Conservation (phyloP, 2,797 vertebrate genomes). For the Balearica regulorum region DNA sequence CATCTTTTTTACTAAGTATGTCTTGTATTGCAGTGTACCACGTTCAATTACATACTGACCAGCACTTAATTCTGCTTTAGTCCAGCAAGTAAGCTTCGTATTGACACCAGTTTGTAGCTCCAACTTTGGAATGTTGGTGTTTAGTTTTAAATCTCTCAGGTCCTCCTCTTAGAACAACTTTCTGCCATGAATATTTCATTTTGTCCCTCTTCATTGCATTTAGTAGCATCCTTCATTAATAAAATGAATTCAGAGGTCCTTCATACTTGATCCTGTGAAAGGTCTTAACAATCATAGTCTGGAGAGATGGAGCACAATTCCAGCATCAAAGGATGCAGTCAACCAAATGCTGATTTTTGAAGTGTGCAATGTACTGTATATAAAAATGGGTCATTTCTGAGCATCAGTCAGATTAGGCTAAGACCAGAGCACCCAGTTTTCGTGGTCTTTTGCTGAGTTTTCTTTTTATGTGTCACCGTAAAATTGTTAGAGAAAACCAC, state of each 20-base stretch:
- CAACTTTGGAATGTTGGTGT: background rate
- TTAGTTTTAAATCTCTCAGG: background rate
- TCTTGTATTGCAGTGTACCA: rapidly evolving
- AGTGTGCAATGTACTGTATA: background rate
- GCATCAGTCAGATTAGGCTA: background rate
- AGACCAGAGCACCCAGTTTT: background rate
- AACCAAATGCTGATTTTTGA: background rate
- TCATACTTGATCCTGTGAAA: background rate
- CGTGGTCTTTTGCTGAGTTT: background rate
- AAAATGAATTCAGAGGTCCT: background rate
- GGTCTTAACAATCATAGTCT: background rate
- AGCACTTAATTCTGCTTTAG: background rate
- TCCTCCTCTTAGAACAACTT: background rate
- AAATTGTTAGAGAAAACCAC: background rate
- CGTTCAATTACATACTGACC: background rate
- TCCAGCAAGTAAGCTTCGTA: background rate
- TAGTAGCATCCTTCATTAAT: background rate
- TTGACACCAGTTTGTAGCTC: background rate
- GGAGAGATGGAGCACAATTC: background rate
- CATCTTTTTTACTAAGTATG: background rate
- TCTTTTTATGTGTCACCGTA: background rate
- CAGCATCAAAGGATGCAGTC: background rate
- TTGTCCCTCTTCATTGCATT: background rate
- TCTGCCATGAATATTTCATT: background rate
- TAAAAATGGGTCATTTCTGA: background rate